These are phyloP conservation scores for Steromphala cineraria DNA, from an alignment of 2,888 invertebrate genomes.

Conservation along the genomic window DNA sequence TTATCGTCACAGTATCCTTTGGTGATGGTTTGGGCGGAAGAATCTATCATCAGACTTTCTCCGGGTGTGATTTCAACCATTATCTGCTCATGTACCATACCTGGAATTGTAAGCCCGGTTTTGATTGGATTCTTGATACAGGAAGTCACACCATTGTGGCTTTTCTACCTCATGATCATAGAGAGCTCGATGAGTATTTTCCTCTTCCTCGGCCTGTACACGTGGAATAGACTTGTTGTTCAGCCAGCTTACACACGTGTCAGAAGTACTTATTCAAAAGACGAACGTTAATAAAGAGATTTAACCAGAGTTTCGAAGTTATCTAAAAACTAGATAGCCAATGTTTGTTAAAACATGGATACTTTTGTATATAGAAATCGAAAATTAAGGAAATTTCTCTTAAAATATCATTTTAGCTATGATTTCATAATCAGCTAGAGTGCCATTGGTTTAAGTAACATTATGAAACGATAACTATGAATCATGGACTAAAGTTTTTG, in stretches of 20 bases:
- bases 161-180: background rate
- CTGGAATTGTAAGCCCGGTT: background rate
- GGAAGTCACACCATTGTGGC: background rate
- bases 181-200: background rate
- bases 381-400: no score
- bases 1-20: background rate
- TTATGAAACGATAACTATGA: no score
- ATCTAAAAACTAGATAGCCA: no score
- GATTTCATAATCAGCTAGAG: no score
- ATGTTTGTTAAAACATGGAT: no score
- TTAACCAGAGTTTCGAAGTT: no score
- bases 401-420: no score
- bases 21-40: background rate
- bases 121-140: background rate
- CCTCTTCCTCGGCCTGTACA: background rate
- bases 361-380: no score
- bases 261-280: no score
- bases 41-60: background rate
- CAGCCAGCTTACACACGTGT: background rate
- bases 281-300: no score
- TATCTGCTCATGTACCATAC: background rate
- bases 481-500: no score
- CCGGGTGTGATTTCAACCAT: background rate
- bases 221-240: background rate
- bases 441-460: no score